A percentile compares a stretch with the other conserved stretches of the same genome.
These are phyloP conservation scores for Argyresthia albistria DNA, from an alignment of 2,888 invertebrate genomes.

Conservation along the genomic window DNA sequence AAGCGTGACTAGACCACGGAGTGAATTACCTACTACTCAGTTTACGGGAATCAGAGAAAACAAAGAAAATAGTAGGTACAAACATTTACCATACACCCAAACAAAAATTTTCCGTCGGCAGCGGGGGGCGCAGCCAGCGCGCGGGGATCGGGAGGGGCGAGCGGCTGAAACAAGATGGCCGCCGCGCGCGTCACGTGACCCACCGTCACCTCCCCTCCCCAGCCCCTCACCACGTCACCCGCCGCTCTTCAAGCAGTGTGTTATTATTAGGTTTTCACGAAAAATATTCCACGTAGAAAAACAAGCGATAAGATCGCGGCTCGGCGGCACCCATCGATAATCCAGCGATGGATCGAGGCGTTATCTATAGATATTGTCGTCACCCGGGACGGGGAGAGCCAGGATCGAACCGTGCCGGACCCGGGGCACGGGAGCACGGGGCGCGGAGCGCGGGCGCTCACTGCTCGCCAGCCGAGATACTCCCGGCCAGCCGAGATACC, in stretches of 20 bases:
- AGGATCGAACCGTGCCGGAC: too few species aligned
- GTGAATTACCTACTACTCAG: too few species aligned
- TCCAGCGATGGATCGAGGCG: constrained; percentile 30
- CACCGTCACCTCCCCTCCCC: constrained; percentile 8
- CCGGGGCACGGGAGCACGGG: neutral
- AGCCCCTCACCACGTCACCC: constrained; percentile 1
- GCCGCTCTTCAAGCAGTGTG: too few species aligned
- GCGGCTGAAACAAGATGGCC: constrained; percentile 56
- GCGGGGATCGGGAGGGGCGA: neutral
- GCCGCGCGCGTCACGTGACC: constrained; percentile 46
- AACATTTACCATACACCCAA: too few species aligned
- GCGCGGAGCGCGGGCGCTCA: neutral
- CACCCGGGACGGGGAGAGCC: too few species aligned
- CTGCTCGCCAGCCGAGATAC: constrained; percentile 7
- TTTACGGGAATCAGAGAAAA: too few species aligned
- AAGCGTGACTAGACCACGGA: too few species aligned
- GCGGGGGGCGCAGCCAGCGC: neutral
- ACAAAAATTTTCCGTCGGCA: neutral
- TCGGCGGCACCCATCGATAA: constrained; percentile 59
- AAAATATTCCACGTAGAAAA: constrained; percentile 60
- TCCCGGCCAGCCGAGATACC: constrained; percentile 11
- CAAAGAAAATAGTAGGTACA: too few species aligned
- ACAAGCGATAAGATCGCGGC: constrained; percentile 62
- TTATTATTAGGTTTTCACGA: constrained; percentile 55
- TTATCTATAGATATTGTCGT: constrained; percentile 4